phyloP scores from a whole-genome alignment of 1,140 invertebrate species.

The Neocloeon triangulifer region DNA sequence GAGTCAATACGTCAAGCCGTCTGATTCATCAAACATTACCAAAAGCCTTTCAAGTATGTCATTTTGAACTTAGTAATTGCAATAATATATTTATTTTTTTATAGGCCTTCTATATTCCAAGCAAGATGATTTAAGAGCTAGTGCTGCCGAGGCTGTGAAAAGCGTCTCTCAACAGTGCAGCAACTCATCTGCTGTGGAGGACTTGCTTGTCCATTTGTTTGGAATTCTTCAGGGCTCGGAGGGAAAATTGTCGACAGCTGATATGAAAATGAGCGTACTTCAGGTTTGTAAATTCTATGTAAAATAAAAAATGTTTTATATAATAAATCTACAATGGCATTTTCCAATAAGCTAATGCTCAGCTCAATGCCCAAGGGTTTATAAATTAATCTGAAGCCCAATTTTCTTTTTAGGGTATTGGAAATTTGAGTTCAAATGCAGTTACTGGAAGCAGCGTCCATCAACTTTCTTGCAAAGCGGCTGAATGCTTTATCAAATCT shows the following conservation, averaged over 20 bases:
- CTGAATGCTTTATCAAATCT: constrained; percentile 48
- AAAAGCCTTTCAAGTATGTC: constrained; percentile 53
- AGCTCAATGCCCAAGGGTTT: too few species aligned
- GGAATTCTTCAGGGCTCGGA: constrained; percentile 70
- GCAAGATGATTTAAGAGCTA: constrained; percentile 46
- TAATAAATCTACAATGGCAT: too few species aligned
- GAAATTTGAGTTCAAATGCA: constrained; percentile 50
- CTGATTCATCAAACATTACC: constrained; percentile 58
- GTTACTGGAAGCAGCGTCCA: constrained; percentile 32
- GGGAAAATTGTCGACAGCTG: constrained; percentile 72
- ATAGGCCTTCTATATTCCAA: constrained; percentile 58
- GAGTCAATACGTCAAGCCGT: constrained; percentile 49
- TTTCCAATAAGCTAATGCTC: too few species aligned
- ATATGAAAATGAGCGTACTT: constrained; percentile 73
- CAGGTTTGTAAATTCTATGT: constrained; percentile 25
- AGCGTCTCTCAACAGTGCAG: constrained; percentile 49
- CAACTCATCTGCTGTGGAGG: constrained; percentile 36
- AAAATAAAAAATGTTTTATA: too few species aligned
- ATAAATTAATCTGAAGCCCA: too few species aligned
- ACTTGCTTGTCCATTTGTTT: constrained; percentile 50
- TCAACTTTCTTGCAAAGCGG: constrained; percentile 32
- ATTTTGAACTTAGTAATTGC: neutral
- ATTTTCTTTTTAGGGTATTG: constrained; percentile 34
- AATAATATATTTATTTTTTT: constrained; percentile 6
- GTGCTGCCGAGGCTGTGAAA: constrained; percentile 43